Conservation (phyloP, 1,140 invertebrate genomes). For the Bombus cullumanus region DNA sequence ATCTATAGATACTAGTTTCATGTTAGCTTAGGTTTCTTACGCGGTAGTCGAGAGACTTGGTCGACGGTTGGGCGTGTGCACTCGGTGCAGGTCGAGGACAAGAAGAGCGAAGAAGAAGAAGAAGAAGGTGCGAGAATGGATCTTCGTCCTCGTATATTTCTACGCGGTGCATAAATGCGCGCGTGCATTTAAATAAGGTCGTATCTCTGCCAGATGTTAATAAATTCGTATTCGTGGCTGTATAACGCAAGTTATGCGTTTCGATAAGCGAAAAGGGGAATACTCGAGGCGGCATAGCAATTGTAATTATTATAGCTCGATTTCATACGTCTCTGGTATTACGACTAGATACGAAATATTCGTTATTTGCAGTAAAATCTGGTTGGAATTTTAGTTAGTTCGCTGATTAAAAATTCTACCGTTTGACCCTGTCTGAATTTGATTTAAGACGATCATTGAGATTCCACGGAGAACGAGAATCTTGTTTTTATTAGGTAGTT, state of each 20-base stretch:
- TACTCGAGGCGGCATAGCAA: background rate
- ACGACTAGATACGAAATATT: background rate
- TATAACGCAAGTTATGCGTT: background rate
- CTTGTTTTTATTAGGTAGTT: background rate
- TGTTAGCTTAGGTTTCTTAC: background rate
- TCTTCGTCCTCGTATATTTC: conserved; percentile 6
- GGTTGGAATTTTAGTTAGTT: background rate
- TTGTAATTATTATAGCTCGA: conserved; percentile 6
- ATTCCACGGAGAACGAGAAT: background rate
- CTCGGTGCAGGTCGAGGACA: background rate
- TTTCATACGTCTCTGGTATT: conserved; percentile 6
- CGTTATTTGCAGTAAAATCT: background rate
- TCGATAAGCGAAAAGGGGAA: background rate
- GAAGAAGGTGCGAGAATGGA: conserved; percentile 15
- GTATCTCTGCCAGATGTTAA: conserved; percentile 65
- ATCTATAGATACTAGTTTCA: no score
- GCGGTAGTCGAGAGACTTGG: background rate
- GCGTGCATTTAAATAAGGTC: conserved; percentile 55
- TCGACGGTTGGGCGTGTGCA: background rate
- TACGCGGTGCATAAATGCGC: conserved; percentile 21
- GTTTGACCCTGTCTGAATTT: background rate
- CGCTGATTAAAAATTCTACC: background rate
- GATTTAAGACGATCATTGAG: background rate
- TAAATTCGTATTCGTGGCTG: conserved; percentile 54
- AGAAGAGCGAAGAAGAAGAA: background rate